Conservation (phyloP, 2,113 vertebrate species). For the Ceyx cyanopectus region DNA sequence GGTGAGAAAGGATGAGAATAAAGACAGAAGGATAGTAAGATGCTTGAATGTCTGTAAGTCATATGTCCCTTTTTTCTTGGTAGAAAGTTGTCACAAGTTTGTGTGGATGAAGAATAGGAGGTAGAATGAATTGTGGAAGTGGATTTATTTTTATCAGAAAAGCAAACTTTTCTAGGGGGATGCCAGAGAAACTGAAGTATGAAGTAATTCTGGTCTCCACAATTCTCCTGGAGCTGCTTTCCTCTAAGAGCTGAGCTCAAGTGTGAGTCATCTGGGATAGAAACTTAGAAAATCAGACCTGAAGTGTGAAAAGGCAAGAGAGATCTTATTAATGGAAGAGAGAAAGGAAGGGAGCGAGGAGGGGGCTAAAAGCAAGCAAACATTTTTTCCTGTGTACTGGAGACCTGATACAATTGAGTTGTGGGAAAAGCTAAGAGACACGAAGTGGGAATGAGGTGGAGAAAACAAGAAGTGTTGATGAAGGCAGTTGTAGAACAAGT, state of each 20-base stretch:
- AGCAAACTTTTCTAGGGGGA: not conserved
- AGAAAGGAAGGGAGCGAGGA: not conserved
- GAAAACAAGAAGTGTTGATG: accelerated
- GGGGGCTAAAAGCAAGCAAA: not conserved
- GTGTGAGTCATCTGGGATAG: not conserved
- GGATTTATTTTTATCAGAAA: constrained; percentile 12
- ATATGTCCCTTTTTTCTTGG: not conserved
- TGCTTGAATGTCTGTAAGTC: not conserved
- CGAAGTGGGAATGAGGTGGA: not conserved
- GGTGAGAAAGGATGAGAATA: not conserved
- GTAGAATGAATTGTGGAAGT: not conserved
- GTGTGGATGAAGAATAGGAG: not conserved
- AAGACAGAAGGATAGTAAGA: not conserved
- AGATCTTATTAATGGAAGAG: not conserved
- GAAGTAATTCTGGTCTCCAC: not conserved
- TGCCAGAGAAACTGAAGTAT: not conserved
- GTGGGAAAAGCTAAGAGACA: not conserved
- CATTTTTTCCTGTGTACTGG: not conserved
- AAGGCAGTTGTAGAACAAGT: not conserved
- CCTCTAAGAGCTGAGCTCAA: not conserved
- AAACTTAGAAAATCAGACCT: not conserved
- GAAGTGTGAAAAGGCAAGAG: not conserved
- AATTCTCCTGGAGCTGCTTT: not conserved
- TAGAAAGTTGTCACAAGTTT: not conserved
- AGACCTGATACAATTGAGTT: not conserved